phyloP scores from a whole-genome alignment of 2,888 invertebrate species.

The Caenorhabditis angaria region DNA sequence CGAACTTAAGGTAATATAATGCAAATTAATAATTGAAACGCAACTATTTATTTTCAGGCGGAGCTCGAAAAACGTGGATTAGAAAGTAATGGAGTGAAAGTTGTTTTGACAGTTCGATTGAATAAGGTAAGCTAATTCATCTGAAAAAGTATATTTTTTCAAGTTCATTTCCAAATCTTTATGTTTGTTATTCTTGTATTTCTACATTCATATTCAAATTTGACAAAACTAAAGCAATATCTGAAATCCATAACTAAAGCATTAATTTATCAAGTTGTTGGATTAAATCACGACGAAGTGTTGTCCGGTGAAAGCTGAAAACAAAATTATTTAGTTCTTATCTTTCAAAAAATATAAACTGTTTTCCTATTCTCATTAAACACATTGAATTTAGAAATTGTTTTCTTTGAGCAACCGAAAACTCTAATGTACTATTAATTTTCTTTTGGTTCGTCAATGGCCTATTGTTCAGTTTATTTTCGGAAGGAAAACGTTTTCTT shows the following conservation, averaged over 20 bases:
- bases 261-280: background rate
- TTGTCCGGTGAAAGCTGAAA: conserved; percentile 37
- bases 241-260: background rate
- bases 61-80: conserved; percentile 83
- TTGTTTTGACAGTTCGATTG: conserved; percentile 84
- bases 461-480: background rate
- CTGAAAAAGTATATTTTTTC: conserved; percentile 1
- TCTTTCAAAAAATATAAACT: background rate
- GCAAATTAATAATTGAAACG: background rate
- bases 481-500: background rate
- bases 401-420: no score
- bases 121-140: conserved; percentile 77
- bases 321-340: no score
- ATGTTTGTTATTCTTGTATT: background rate
- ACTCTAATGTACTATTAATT: background rate
- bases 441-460: background rate
- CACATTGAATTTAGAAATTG: no score
- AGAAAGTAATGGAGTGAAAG: conserved; percentile 85
- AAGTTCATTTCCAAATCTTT: conserved; percentile 2
- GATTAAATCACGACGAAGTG: background rate
- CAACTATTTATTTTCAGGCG: conserved; percentile 14
- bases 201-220: no score
- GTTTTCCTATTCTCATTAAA: no score
- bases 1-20: conserved; percentile 17
- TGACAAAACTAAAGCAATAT: conserved; percentile 14